Percentiles rank a stretch among this genome's conserved stretches.
Evolutionary conservation across 2,888 invertebrate genomes (phyloP).

Genomic region (Ichneumon xanthorius): DNA sequence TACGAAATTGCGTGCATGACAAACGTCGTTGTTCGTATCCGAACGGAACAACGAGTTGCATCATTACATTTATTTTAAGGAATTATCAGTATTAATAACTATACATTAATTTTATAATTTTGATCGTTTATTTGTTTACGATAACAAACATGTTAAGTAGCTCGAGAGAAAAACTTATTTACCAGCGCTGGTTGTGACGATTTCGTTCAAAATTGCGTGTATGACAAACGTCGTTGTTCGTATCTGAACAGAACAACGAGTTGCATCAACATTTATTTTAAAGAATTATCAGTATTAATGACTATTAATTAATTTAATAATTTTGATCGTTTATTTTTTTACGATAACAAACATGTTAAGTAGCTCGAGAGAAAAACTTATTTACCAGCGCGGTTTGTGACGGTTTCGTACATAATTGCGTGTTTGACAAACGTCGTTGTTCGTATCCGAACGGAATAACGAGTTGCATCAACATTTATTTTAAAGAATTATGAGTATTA

Average conservation of each 20-base stretch:
- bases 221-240: constrained; percentile 14
- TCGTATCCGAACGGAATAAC: neutral
- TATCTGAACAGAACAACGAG: neutral
- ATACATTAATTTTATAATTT: too few relatives aligned
- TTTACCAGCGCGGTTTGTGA: constrained; percentile 1
- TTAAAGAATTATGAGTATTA: neutral
- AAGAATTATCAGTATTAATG: neutral
- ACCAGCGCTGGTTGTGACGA: neutral
- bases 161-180: neutral
- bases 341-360: neutral
- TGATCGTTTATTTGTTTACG: neutral
- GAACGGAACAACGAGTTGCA: neutral
- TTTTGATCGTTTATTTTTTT: too few relatives aligned
- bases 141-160: constrained; percentile 4
- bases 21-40: constrained; percentile 12
- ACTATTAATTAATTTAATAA: too few relatives aligned
- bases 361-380: neutral
- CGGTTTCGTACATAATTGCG: constrained; percentile 2
- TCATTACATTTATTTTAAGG: neutral
- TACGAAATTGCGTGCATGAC: neutral
- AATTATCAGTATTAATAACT: neutral
- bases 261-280: neutral
- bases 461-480: neutral
- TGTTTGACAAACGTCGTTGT: constrained; percentile 2
- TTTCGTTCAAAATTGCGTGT: neutral